phyloP scores from a whole-genome alignment of 2,888 invertebrate genomes.

The Eupithecia pulchellata region DNA sequence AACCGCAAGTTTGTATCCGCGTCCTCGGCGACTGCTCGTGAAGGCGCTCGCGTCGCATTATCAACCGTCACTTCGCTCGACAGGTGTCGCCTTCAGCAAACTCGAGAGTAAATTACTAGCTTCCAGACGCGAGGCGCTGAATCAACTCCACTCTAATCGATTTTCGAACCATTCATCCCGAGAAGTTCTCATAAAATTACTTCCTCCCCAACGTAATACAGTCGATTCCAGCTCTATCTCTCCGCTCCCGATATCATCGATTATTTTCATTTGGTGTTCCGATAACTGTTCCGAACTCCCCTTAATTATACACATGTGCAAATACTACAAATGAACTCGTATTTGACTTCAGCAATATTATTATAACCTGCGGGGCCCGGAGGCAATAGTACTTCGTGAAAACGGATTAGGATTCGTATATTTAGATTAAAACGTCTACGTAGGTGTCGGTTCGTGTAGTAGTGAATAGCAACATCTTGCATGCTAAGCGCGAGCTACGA shows the following conservation, averaged over 20 bases:
- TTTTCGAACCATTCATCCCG: conserved; percentile 72
- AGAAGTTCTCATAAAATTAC: conserved; percentile 49
- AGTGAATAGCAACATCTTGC: conserved; percentile 78
- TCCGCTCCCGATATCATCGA: conserved; percentile 23
- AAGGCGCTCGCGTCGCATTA: conserved; percentile 81
- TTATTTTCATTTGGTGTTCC: conserved; percentile 22
- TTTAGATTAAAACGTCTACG: conserved; percentile 51
- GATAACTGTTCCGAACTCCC: conserved; percentile 28
- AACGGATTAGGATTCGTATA: conserved; percentile 51
- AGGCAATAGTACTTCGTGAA: conserved; percentile 36
- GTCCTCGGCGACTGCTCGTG: conserved; percentile 71
- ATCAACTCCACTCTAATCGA: conserved; percentile 81
- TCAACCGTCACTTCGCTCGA: conserved; percentile 82
- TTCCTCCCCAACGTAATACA: not conserved
- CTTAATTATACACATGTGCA: conserved; percentile 38
- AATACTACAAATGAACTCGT: conserved; percentile 37
- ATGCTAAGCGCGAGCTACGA: conserved; percentile 75
- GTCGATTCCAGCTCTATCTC: conserved; percentile 7
- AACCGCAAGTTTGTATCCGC: conserved; percentile 48
- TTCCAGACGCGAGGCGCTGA: conserved; percentile 74
- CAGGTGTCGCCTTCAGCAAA: conserved; percentile 85
- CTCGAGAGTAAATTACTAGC: conserved; percentile 84
- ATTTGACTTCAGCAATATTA: conserved; percentile 44
- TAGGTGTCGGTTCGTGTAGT: conserved; percentile 62
- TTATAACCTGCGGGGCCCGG: conserved; percentile 42